phyloP scores from a whole-genome alignment of 2,888 invertebrate genomes.

The Syrphus vitripennis region DNA sequence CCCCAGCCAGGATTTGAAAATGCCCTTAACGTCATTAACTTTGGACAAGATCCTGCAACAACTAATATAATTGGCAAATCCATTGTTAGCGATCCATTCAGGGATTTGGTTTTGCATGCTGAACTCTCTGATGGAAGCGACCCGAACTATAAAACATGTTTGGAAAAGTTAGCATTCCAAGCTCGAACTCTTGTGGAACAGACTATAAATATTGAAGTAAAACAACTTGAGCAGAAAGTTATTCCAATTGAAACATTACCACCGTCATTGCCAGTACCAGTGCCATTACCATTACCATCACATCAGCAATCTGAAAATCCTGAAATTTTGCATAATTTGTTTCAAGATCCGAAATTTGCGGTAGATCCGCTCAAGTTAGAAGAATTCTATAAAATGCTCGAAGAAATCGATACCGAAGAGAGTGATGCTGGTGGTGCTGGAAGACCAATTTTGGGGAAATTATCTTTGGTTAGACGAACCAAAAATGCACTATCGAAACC shows the following conservation, averaged over 20 bases:
- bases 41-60: constrained; percentile 85
- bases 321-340: constrained; percentile 73
- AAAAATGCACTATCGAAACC: constrained; percentile 83
- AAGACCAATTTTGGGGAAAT: constrained; percentile 85
- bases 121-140: constrained; percentile 79
- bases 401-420: constrained; percentile 80
- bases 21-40: constrained; percentile 92
- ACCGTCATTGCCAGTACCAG: no score
- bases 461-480: constrained; percentile 86
- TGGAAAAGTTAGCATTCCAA: constrained; percentile 84
- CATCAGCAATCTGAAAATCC: constrained; percentile 36
- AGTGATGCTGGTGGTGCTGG: constrained; percentile 81
- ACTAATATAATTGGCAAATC: constrained; percentile 53
- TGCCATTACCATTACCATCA: constrained; percentile 26
- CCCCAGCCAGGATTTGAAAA: constrained; percentile 83
- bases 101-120: constrained; percentile 84
- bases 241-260: constrained; percentile 26
- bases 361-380: constrained; percentile 80
- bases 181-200: constrained; percentile 84
- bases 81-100: constrained; percentile 83
- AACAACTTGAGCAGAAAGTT: not conserved
- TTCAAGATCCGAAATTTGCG: constrained; percentile 80
- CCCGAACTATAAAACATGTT: constrained; percentile 80
- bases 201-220: constrained; percentile 78
- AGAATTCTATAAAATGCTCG: constrained; percentile 79